Evolutionary conservation across 2,113 vertebrate genomes (phyloP).

Genomic region (Protomyctophum bolini): DNA sequence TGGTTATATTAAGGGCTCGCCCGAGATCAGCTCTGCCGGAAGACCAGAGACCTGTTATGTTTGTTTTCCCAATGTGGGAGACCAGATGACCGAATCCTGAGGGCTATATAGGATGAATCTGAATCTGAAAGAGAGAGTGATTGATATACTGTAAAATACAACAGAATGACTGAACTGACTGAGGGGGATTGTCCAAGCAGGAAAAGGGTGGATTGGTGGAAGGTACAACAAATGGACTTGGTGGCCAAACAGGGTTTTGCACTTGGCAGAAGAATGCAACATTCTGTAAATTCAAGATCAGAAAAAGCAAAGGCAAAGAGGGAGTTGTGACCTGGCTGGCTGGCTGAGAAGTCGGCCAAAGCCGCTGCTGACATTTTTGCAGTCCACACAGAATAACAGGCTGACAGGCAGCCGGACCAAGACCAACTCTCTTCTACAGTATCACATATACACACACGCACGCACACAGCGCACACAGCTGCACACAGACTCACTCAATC

Average conservation of each 20-base stretch:
- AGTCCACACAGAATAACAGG: conserved; percentile 31
- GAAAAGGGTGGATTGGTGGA: too few species aligned
- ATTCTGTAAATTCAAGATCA: background rate
- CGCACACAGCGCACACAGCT: too few species aligned
- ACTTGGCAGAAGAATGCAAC: background rate
- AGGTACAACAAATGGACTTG: background rate
- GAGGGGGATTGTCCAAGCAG: too few species aligned
- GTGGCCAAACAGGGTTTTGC: background rate
- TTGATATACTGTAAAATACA: background rate
- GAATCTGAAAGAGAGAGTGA: background rate
- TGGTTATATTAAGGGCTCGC: too few species aligned
- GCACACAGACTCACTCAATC: too few species aligned
- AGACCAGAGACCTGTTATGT: too few species aligned
- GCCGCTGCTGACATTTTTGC: conserved; percentile 50
- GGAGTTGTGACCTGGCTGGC: conserved; percentile 18
- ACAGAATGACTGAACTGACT: background rate
- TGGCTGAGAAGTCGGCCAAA: conserved; percentile 30
- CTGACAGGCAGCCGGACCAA: conserved; percentile 35
- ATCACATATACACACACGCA: too few species aligned
- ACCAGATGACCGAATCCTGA: too few species aligned
- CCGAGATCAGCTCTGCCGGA: too few species aligned
- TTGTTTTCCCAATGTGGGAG: too few species aligned
- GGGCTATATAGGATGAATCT: too few species aligned
- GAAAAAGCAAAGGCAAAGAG: conserved; percentile 18
- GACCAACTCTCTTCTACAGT: conserved; percentile 40